Evolutionary conservation across 2,113 vertebrate genomes (phyloP).

Genomic region (Istiophorus platypterus): DNA sequence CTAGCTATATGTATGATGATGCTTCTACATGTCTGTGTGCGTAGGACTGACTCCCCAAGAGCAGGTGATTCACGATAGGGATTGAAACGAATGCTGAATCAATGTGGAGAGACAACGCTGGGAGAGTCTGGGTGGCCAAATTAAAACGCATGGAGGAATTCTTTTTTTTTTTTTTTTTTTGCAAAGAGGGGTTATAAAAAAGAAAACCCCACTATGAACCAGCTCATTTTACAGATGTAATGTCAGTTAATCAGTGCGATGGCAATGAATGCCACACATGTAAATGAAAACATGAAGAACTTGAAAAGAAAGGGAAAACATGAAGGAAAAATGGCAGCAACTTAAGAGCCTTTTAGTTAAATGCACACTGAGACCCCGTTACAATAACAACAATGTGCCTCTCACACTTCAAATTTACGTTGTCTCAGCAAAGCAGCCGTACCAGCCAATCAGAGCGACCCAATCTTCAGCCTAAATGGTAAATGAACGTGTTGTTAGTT

Average conservation of each 20-base stretch:
- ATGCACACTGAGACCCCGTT: neutral
- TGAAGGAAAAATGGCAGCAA: neutral
- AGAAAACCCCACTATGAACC: too few relatives aligned
- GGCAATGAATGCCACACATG: neutral
- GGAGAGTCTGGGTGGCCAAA: slow-evolving; percentile 1
- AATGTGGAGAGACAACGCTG: neutral
- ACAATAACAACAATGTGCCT: slow-evolving; percentile 39
- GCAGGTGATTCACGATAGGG: slow-evolving; percentile 38
- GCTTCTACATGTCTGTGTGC: slow-evolving; percentile 32
- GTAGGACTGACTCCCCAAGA: slow-evolving; percentile 7
- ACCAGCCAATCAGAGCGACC: slow-evolving; percentile 70
- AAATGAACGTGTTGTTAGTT: slow-evolving; percentile 81
- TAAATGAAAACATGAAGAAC: neutral
- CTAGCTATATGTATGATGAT: slow-evolving; percentile 5
- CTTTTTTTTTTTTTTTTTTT: neutral
- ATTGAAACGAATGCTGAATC: slow-evolving; percentile 22
- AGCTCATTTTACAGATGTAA: neutral
- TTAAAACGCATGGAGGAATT: neutral
- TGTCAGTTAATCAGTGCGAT: neutral
- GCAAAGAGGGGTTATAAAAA: too few relatives aligned
- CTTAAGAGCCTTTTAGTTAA: slow-evolving; percentile 13
- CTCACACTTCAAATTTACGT: slow-evolving; percentile 68
- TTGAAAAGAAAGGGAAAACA: neutral
- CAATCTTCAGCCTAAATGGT: slow-evolving; percentile 69
- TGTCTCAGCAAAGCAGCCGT: slow-evolving; percentile 44